Evolutionary conservation across 2,888 invertebrate species (phyloP).

Genomic region (Bedellia somnulentella): DNA sequence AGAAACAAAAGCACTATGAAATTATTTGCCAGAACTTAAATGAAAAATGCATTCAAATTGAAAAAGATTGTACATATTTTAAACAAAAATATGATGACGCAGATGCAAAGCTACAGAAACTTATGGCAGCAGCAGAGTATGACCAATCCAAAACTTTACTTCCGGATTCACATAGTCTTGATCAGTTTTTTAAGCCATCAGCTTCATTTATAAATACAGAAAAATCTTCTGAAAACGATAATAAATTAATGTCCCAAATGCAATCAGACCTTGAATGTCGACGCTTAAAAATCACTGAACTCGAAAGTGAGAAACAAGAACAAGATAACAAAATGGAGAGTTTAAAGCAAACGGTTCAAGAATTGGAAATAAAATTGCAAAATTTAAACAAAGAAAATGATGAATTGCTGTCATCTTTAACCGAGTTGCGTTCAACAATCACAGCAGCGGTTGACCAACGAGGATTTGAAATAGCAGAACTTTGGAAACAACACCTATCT

Average conservation of each 20-base stretch:
- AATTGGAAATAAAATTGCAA: slow-evolving; percentile 28
- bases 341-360: slow-evolving; percentile 23
- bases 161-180: too few relatives aligned
- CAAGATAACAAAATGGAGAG: slow-evolving; percentile 16
- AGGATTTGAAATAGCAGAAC: slow-evolving; percentile 68
- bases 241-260: too few relatives aligned
- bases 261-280: too few relatives aligned
- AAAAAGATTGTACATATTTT: slow-evolving; percentile 17
- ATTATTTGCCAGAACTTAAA: background rate
- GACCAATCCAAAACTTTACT: too few relatives aligned
- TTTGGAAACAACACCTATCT: slow-evolving; percentile 71
- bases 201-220: background rate
- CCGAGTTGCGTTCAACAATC: slow-evolving; percentile 44
- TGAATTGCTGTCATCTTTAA: slow-evolving; percentile 39
- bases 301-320: slow-evolving; percentile 19
- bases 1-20: background rate
- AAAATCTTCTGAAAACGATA: too few relatives aligned
- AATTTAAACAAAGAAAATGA: slow-evolving; percentile 45
- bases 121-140: too few relatives aligned
- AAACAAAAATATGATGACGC: slow-evolving; percentile 17
- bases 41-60: slow-evolving; percentile 12
- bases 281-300: too few relatives aligned
- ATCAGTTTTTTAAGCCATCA: too few relatives aligned
- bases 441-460: slow-evolving; percentile 65
- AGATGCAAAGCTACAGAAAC: too few relatives aligned